Evolutionary conservation across 1,140 invertebrate genomes (phyloP), one percentile per base, ranked within the genome.

Genomic region (Pollicipes pollicipes): DNA sequence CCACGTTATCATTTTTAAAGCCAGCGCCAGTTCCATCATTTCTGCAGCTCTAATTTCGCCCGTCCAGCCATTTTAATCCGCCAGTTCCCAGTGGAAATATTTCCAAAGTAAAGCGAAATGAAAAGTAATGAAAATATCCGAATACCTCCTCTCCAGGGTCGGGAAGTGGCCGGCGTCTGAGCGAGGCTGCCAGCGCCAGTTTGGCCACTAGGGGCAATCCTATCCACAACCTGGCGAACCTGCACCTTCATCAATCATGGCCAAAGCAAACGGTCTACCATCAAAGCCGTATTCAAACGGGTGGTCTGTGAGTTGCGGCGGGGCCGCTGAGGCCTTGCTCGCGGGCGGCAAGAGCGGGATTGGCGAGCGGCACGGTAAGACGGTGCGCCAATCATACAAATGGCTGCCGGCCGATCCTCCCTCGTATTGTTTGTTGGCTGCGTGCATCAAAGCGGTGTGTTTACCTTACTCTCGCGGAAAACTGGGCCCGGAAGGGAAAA

Each of bases 111-210:
- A 58, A 10, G 45, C 45, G 45, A 58, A 58, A 58, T 58, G 45
- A 58, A 58, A 58, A 58, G 45, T 58, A 58, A 58, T 58, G 45
- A 58, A 58, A 58, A 58, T 58, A 58, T 58, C 45, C 45, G 45
- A 58, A 58, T 58, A 21, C 45, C 45, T 58, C 45, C 21, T 58
- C 45, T 58, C 45, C 2, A 21, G 45, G 45, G 13, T 58, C 10
- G 45, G 17, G 24, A 58, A 58, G 45, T 58, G 45, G 45, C 24
- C 24, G 2, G 45, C 13, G 21, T 24, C 45, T 58, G 45, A n/a
- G n/a, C n/a, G n/a, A n/a, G n/a, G n/a, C n/a, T n/a, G n/a, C n/a
- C n/a, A n/a, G n/a, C n/a, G n/a, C n/a, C n/a, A n/a, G n/a, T n/a
- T n/a, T n/a, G n/a, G n/a, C n/a, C n/a, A n/a, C n/a, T n/a, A n/a